These are phyloP conservation scores for Pontoporia blainvillei DNA, from an alignment of 2,113 vertebrate species.

Conservation along the genomic window DNA sequence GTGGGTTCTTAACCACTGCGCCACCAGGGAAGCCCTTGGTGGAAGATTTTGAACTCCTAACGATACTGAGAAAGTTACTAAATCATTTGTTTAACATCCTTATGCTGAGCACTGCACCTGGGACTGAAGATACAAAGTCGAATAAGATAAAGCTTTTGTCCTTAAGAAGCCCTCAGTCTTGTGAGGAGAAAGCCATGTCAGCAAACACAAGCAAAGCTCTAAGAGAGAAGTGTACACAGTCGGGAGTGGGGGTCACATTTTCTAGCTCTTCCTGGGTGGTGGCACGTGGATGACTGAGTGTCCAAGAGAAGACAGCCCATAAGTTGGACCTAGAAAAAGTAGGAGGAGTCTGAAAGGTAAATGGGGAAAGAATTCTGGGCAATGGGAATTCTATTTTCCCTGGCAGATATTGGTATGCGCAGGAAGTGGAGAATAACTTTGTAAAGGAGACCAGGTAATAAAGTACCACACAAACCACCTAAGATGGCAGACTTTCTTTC, in stretches of 20 bases:
- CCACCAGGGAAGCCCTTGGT: too few species aligned
- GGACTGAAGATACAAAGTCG: background rate
- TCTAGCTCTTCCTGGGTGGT: background rate
- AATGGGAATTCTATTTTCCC: background rate
- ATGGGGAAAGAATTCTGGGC: background rate
- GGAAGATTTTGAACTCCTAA: background rate
- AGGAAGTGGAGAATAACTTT: background rate
- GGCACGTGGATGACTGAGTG: background rate
- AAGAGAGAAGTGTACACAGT: rapidly evolving
- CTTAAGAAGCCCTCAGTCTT: background rate
- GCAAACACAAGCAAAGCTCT: background rate
- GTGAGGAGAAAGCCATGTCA: background rate
- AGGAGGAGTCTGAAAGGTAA: background rate
- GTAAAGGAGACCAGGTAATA: background rate
- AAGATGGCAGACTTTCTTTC: background rate
- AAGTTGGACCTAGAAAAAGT: background rate
- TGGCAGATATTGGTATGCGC: background rate
- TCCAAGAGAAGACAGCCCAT: background rate
- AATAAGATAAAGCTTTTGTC: background rate
- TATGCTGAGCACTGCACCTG: background rate
- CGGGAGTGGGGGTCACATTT: too few species aligned
- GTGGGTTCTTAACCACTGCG: too few species aligned
- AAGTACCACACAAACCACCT: background rate
- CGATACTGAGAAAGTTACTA: background rate
- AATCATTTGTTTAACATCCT: background rate